Evolutionary conservation across 1,140 invertebrate species (phyloP).

Genomic region (Drosophila orosa): DNA sequence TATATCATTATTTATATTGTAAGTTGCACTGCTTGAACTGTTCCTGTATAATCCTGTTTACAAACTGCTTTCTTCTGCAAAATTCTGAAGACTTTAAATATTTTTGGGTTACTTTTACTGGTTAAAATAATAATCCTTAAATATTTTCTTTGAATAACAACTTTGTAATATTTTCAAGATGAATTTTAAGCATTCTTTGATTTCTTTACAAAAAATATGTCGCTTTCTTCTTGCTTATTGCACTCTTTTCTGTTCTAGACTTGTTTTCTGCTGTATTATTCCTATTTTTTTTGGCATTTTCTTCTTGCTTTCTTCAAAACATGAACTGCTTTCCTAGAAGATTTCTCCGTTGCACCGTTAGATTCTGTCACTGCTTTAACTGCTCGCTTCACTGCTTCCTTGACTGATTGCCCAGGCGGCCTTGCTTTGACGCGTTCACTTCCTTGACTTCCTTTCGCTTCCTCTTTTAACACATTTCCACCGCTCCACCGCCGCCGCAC

Average conservation of each 20-base stretch:
- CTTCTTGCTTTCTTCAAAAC: background rate
- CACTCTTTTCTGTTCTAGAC: background rate
- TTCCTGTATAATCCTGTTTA: background rate
- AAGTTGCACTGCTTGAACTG: background rate
- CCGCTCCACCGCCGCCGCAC: conserved; percentile 3
- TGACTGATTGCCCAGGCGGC: background rate
- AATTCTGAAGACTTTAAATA: background rate
- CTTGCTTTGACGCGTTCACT: conserved; percentile 20
- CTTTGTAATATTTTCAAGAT: background rate
- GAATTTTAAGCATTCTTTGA: background rate
- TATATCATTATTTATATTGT: background rate
- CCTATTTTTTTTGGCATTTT: background rate
- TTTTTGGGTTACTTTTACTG: background rate
- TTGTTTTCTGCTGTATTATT: background rate
- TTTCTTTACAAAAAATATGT: background rate
- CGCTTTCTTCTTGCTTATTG: background rate
- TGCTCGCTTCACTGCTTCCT: conserved; percentile 18
- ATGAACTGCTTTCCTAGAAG: background rate
- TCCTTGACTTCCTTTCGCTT: conserved; percentile 48
- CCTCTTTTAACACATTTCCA: conserved; percentile 33
- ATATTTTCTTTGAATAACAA: background rate
- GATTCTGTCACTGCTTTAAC: background rate
- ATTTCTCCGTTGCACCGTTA: no score
- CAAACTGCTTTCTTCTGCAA: no score
- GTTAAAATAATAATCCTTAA: background rate